Base-by-base conservation (phyloP, 2,888 invertebrate species). In the Erebia ligea region DNA sequence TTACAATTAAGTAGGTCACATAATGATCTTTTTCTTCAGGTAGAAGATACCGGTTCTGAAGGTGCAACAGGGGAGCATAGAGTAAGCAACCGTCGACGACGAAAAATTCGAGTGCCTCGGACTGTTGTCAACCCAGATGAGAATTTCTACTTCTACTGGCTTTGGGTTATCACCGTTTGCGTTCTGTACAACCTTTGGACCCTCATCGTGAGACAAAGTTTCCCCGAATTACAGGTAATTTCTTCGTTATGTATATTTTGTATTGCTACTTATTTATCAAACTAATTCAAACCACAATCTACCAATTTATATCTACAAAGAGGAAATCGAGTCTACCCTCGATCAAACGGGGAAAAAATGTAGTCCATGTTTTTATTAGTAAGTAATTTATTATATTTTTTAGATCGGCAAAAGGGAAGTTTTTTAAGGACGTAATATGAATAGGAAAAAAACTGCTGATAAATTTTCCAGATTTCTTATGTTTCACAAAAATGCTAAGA, bases 161-260 rank as follows among this genome's bases (percentile, higher is more conserved):
- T 99, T 79, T 96, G 98, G 94, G 90, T 98, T 76, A 95, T 98
- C 79, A 98, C 98, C 63, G 88, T 96, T 76, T 98, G 98, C 86
- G 97, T 98, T 79, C 95, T 99, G 73, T 99, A 99, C 92, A 99
- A 99, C 92, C 94, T 98, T 78, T 99, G 99, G 99, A 97, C 98
- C 45, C 94, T 98, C 75, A 99, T 99, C 80, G 98, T 98, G 59
- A 95, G 99, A 68, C 98, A 99, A 90, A 98, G 98, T 85, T 97
- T 99, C 88, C 98, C 98, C 25, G 98, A 98, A 86, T 94, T 99
- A 74, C 97, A 97, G 94, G 94, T 94, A 79, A 79, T 76, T 15
- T 45, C n/a, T 15, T 25, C 8, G 2, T 40, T 15, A 34, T 34
- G 4, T 25, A 8, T 9, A 11, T 25, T 58, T n/a, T 34, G 1